Evolutionary conservation across 2,113 vertebrate species (phyloP).

Genomic region (Equus quagga): DNA sequence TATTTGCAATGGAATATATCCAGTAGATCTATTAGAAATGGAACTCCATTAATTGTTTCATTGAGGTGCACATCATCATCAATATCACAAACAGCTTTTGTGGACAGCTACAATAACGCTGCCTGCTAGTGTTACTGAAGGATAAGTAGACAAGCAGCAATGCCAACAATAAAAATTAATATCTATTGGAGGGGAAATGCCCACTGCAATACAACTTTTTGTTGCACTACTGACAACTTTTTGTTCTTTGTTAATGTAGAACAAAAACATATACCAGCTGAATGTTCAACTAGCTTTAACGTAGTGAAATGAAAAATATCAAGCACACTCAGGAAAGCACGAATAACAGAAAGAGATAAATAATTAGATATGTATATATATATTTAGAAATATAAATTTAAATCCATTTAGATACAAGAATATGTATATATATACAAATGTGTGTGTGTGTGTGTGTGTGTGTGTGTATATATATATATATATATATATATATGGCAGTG

Average conservation of each 20-base stretch:
- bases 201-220: not conserved
- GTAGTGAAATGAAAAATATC: not conserved
- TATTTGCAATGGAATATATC: not conserved
- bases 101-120: not conserved
- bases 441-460: too few relatives aligned
- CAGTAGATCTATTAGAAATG: conserved; percentile 49
- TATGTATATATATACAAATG: not conserved
- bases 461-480: too few relatives aligned
- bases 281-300: not conserved
- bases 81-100: not conserved
- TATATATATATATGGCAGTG: not conserved
- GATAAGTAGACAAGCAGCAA: not conserved
- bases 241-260: not conserved
- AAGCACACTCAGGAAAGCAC: not conserved
- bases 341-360: not conserved
- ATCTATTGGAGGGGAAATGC: not conserved
- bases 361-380: not conserved
- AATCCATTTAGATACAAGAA: not conserved
- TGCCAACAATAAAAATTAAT: conserved; percentile 3
- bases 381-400: not conserved
- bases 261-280: not conserved
- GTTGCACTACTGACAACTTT: not conserved
- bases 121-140: not conserved
- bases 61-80: not conserved
- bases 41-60: conserved; percentile 29